Base-by-base conservation (phyloP, 2,888 invertebrate genomes). In the Eubasilissa splendida region DNA sequence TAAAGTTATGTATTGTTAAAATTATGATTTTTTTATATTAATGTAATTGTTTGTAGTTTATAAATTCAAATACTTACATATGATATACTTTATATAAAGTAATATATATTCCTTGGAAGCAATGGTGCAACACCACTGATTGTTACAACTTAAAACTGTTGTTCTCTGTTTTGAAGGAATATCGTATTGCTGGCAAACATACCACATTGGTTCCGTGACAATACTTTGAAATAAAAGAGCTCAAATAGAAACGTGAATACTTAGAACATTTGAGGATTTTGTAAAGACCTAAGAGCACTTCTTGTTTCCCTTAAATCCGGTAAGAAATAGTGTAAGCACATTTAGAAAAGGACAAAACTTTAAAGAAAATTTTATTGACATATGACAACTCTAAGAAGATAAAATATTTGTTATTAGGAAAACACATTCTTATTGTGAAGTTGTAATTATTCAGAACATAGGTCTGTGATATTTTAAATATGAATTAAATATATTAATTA, bases 131-230 rank as follows among this genome's bases (percentile, higher is more conserved):
- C 10, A 33, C 33, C 31, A 33, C 31, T 31, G 65, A 33, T 65
- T 42, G 65, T 42, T 65, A 65, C 8, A 33, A 33, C 11, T 31
- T 31, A 31, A 12, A 33, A 33, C 7, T 31, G 33, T 31, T 31
- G n/a, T 73, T 58, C 53, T 33, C 33, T 56, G 11, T 54, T n/a
- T 8, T 31, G 31, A 12, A 22, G 54, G n/a, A 65, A 65, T 65
- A 50, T 52, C n/a, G 14, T 65, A 56, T 65, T 65, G 54, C 58
- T 42, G 73, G 73, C 60, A 52, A 75, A 58, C 75, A 60, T 76
- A 65, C 56, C 22, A 65, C 65, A 54, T 63, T 53, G 60, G 76
- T 76, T 76, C 22, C 60, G 76, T 65, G 76, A 60, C 76, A 31
- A 76, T 50, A 76, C 63, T 60, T 31, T 54, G 10, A 54, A 65